These are phyloP conservation scores for Astreopora myriophthalma DNA, from an alignment of 64 coral and sea anemone species.

Conservation along the genomic window DNA sequence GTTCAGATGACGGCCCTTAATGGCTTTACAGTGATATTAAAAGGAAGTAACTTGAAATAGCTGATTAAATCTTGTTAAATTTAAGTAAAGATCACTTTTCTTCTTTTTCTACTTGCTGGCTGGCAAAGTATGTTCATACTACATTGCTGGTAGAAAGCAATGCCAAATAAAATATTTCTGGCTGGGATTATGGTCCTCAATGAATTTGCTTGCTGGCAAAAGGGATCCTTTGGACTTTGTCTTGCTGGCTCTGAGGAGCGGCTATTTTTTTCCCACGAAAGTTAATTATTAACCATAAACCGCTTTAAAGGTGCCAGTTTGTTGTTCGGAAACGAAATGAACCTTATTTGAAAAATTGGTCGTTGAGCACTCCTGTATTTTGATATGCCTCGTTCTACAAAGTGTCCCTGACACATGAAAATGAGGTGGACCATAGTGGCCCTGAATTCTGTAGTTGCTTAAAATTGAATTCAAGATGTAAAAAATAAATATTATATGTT, in stretches of 20 bases:
- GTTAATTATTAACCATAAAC: not conserved
- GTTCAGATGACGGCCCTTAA: not conserved
- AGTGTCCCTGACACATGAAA: too few species aligned
- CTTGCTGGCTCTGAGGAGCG: not conserved
- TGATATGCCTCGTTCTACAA: too few species aligned
- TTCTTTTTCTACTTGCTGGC: too few species aligned
- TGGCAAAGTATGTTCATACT: too few species aligned
- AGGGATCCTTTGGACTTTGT: not conserved
- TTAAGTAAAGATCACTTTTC: not conserved
- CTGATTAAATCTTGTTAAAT: not conserved
- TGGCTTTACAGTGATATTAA: not conserved
- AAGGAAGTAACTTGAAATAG: not conserved
- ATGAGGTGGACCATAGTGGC: too few species aligned
- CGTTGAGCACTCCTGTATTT: conserved; percentile 1
- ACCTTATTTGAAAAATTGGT: not conserved
- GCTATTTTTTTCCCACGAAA: conserved; percentile 2
- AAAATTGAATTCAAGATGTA: too few species aligned
- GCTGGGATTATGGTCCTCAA: not conserved
- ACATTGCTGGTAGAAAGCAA: not conserved
- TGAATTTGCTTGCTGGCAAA: not conserved
- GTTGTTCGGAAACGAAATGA: not conserved
- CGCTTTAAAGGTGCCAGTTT: not conserved
- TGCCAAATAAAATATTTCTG: not conserved
- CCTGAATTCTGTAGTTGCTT: too few species aligned
- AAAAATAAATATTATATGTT: too few species aligned